Percentiles rank a stretch among this genome's conserved stretches.
phyloP scores from a whole-genome alignment of 1,140 invertebrate genomes.

The Drosophila pachea region DNA sequence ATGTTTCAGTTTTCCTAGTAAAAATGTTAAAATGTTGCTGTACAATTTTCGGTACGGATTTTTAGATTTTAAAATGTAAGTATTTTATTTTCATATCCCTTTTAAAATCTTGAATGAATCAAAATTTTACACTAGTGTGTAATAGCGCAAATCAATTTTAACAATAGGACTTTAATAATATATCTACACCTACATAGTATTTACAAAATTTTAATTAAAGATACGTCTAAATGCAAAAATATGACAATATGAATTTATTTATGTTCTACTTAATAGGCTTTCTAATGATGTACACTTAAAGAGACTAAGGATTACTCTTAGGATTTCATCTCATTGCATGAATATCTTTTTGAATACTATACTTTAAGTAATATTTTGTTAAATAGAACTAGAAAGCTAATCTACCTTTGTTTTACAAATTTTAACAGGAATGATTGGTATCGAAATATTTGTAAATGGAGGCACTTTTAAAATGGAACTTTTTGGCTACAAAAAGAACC shows the following conservation, averaged over 20 bases:
- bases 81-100: too few species aligned
- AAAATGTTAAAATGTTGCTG: too few species aligned
- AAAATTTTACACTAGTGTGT: too few species aligned
- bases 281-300: not conserved
- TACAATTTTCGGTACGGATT: too few species aligned
- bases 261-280: slow-evolving; percentile 10
- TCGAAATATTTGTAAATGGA: slow-evolving; percentile 5
- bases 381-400: slow-evolving; percentile 11
- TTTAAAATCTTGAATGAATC: too few species aligned
- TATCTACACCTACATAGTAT: too few species aligned
- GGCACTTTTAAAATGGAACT: slow-evolving; percentile 43
- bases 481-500: slow-evolving; percentile 41
- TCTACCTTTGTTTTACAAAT: slow-evolving; percentile 8
- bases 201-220: too few species aligned
- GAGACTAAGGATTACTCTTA: slow-evolving; percentile 2
- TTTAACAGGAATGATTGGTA: slow-evolving; percentile 39
- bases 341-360: slow-evolving; percentile 22
- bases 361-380: slow-evolving; percentile 11
- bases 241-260: not conserved
- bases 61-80: too few species aligned
- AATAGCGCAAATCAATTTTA: too few species aligned
- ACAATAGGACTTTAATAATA: too few species aligned
- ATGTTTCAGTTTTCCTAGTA: too few species aligned
- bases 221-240: too few species aligned
- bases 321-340: slow-evolving; percentile 9